Evolutionary conservation across 2,797 vertebrate genomes (phyloP).

Genomic region (Cossypha polioptera): DNA sequence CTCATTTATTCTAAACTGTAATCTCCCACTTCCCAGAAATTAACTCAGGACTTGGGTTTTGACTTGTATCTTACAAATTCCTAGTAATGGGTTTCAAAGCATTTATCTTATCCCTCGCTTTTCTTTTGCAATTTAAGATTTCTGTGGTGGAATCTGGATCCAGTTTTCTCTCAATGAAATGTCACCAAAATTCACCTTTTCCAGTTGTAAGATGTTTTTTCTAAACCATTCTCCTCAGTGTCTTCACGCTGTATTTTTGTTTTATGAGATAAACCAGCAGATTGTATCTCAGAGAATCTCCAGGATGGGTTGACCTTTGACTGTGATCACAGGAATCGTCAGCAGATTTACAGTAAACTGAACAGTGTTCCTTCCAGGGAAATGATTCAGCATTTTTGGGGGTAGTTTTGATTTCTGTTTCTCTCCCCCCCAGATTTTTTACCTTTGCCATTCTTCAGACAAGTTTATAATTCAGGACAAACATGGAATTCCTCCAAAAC

Average conservation of each 20-base stretch:
- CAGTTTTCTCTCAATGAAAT: neutral
- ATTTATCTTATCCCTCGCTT: neutral
- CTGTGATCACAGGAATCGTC: neutral
- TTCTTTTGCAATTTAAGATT: neutral
- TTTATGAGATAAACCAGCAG: neutral
- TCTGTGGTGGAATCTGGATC: neutral
- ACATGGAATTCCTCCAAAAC: neutral
- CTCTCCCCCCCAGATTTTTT: neutral
- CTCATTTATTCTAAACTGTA: accelerated
- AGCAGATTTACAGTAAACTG: neutral
- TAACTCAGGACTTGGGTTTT: neutral
- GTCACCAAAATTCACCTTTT: neutral
- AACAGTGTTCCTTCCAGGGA: neutral
- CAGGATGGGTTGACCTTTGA: neutral
- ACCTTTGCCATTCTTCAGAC: neutral
- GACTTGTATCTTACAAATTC: neutral
- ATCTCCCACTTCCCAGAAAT: neutral
- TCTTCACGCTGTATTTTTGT: neutral
- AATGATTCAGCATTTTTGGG: neutral
- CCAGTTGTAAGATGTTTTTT: accelerated
- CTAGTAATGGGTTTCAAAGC: neutral
- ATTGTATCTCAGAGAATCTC: neutral
- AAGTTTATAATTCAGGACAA: neutral
- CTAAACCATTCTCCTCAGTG: neutral
- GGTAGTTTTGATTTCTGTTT: neutral